Conservation (phyloP, 1,140 invertebrate genomes). For the Leptopilina clavipes region DNA sequence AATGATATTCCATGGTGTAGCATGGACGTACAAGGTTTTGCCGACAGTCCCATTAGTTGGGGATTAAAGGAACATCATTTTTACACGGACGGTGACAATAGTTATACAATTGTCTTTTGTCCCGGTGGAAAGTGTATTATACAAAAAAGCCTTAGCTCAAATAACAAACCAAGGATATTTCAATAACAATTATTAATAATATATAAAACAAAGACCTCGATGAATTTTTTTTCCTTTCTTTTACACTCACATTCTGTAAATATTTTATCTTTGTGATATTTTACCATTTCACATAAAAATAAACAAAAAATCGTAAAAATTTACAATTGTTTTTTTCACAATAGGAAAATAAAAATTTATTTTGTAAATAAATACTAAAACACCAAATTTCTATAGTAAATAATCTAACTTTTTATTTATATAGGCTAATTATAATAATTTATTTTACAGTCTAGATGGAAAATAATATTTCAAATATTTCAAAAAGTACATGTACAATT, state of each 20-base stretch:
- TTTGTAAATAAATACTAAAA: neutral
- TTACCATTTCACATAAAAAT: neutral
- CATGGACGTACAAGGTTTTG: constrained; percentile 77
- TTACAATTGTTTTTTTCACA: too few relatives aligned
- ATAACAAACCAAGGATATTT: constrained; percentile 42
- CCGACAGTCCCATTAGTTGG: constrained; percentile 74
- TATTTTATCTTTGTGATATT: constrained; percentile 1
- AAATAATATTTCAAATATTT: neutral
- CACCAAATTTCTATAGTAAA: constrained; percentile 1
- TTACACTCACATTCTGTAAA: neutral
- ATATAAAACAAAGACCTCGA: neutral
- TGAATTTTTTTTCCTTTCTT: constrained; percentile 2
- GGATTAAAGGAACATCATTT: constrained; percentile 72
- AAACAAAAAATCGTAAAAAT: too few relatives aligned
- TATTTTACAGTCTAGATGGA: neutral
- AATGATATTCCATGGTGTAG: constrained; percentile 69
- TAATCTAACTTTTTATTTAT: constrained; percentile 11
- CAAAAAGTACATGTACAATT: neutral
- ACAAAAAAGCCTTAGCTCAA: constrained; percentile 25
- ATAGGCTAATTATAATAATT: neutral
- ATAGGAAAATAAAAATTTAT: too few relatives aligned
- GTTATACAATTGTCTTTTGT: constrained; percentile 72
- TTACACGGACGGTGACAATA: constrained; percentile 75
- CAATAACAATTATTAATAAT: constrained; percentile 39
- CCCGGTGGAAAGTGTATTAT: constrained; percentile 48